A percentile compares a stretch with the other conserved stretches of the same genome.
Evolutionary conservation across 2,888 invertebrate genomes (phyloP).

Genomic region (Microctonus hyperodae): DNA sequence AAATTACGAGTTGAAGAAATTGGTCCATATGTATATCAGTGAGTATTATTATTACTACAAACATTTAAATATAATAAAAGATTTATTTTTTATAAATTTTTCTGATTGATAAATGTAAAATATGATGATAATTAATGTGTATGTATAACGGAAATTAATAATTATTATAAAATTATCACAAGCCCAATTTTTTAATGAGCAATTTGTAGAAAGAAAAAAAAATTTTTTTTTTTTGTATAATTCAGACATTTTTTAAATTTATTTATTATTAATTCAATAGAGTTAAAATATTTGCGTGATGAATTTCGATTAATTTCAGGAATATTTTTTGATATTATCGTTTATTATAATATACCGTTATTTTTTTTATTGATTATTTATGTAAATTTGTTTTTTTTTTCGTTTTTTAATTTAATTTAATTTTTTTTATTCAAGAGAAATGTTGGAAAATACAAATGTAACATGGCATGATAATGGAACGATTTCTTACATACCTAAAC

Average conservation of each 20-base stretch:
- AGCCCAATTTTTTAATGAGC: too few species aligned
- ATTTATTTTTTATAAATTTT: too few species aligned
- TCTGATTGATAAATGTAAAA: too few species aligned
- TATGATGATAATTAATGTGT: too few species aligned
- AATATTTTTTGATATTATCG: too few species aligned
- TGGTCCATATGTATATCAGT: conserved; percentile 87
- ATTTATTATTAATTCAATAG: neutral
- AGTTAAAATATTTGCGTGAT: conserved; percentile 1
- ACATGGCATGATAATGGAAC: conserved; percentile 72
- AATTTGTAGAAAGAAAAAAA: conserved; percentile 8
- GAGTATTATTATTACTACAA: too few species aligned
- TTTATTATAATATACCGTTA: too few species aligned
- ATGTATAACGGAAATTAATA: too few species aligned
- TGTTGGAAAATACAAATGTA: conserved; percentile 72
- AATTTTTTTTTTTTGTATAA: neutral
- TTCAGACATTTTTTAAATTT: neutral
- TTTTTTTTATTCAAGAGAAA: conserved; percentile 67
- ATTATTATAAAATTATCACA: too few species aligned
- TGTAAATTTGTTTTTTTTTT: neutral
- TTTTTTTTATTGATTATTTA: too few species aligned
- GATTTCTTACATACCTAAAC: conserved; percentile 70
- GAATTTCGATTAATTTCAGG: neutral
- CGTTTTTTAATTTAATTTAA: too few species aligned
- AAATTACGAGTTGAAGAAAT: conserved; percentile 76
- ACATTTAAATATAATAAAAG: too few species aligned